Percentiles rank a stretch among this genome's conserved stretches.
Conservation (phyloP, 1,140 invertebrate species). For the Whitmania pigra region DNA sequence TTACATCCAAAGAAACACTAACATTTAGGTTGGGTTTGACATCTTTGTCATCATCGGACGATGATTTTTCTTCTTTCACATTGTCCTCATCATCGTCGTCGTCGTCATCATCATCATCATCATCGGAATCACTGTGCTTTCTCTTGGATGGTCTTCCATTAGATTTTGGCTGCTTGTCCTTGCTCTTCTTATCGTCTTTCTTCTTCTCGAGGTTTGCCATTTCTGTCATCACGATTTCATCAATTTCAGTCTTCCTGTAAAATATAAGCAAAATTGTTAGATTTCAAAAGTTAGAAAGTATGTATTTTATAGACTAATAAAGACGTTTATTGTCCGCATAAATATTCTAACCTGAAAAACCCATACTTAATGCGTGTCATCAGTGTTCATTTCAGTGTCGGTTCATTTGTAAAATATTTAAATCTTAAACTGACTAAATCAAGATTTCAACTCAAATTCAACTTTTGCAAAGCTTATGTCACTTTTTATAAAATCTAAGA, state of each 20-base stretch:
- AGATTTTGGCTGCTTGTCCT: not conserved
- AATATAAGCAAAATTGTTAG: not conserved
- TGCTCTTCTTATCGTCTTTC: not conserved
- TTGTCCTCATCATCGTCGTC: constrained; percentile 12
- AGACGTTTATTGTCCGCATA: too few relatives aligned
- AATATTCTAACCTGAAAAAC: too few relatives aligned
- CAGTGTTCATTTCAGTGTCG: too few relatives aligned
- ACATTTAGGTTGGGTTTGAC: not conserved
- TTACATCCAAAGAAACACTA: too few relatives aligned
- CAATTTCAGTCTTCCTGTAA: constrained; percentile 65
- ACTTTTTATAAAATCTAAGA: too few relatives aligned
- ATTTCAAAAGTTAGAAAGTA: not conserved
- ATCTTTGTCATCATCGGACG: constrained; percentile 16
- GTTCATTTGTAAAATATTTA: too few relatives aligned
- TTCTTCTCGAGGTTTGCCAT: not conserved
- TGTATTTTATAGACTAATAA: too few relatives aligned
- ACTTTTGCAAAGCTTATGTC: not conserved
- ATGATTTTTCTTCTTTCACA: constrained; percentile 1
- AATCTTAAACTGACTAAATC: not conserved
- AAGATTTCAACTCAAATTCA: not conserved
- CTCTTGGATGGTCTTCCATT: constrained; percentile 28
- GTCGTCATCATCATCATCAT: constrained; percentile 47
- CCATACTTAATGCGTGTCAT: too few relatives aligned
- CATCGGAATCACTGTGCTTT: constrained; percentile 51
- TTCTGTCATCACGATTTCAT: constrained; percentile 59